These are phyloP conservation scores for Allygus modestus DNA, from an alignment of 2,888 invertebrate genomes.

Conservation along the genomic window DNA sequence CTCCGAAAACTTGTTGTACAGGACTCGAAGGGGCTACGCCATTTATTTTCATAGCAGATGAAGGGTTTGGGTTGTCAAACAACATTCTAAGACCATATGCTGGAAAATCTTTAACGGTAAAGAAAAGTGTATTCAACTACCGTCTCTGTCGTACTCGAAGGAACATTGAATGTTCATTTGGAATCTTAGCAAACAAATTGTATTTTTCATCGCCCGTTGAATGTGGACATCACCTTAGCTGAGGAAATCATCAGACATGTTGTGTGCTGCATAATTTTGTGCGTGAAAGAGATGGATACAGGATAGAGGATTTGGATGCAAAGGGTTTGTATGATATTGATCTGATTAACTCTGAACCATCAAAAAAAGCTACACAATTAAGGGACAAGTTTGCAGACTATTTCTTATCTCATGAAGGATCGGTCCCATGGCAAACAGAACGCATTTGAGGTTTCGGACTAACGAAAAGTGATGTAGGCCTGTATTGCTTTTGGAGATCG, in stretches of 20 bases:
- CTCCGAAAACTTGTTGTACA: conserved; percentile 24
- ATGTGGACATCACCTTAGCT: conserved; percentile 39
- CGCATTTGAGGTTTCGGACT: conserved; percentile 13
- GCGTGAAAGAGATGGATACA: conserved; percentile 27
- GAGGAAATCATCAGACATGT: conserved; percentile 7
- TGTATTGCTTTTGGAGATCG: no score
- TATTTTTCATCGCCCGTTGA: conserved; percentile 65
- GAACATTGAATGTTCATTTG: conserved; percentile 70
- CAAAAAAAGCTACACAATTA: conserved; percentile 32
- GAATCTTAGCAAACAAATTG: conserved; percentile 66
- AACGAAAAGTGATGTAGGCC: no score
- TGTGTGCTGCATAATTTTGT: conserved; percentile 43
- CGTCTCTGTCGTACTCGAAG: conserved; percentile 68
- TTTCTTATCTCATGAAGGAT: conserved; percentile 41
- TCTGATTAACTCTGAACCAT: background rate
- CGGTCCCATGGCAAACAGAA: conserved; percentile 40
- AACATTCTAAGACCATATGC: conserved; percentile 66
- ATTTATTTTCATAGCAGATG: conserved; percentile 67
- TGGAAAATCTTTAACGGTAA: conserved; percentile 65
- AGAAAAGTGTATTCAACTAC: conserved; percentile 69
- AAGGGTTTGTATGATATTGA: conserved; percentile 8
- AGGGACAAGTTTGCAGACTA: conserved; percentile 55
- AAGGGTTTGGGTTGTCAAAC: conserved; percentile 65
- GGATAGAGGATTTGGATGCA: background rate
- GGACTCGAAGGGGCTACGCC: conserved; percentile 50